Conservation (phyloP, 2,113 vertebrate genomes). For the human region GRCh38 chr4:57208501-57209000, state of each 20-base stretch:
- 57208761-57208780: too few species aligned
- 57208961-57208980: not conserved
- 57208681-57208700: not conserved
- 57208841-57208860: not conserved
- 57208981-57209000: not conserved
- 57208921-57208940: not conserved
- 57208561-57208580: not conserved
- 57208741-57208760: not conserved
- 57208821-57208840: not conserved
- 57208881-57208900: not conserved
- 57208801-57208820: not conserved
- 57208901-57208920: not conserved
- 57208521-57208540: not conserved
- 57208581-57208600: not conserved
- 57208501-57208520: fast-evolving
- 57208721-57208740: not conserved
- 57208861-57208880: not conserved
- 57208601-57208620: not conserved
- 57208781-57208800: too few species aligned
- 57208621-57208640: not conserved
- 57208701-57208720: too few species aligned
- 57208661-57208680: not conserved
- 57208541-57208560: not conserved
- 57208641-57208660: not conserved
- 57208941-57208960: not conserved